Evolutionary conservation across 2,888 invertebrate species (phyloP).

Genomic region (Caenorhabditis sp.): DNA sequence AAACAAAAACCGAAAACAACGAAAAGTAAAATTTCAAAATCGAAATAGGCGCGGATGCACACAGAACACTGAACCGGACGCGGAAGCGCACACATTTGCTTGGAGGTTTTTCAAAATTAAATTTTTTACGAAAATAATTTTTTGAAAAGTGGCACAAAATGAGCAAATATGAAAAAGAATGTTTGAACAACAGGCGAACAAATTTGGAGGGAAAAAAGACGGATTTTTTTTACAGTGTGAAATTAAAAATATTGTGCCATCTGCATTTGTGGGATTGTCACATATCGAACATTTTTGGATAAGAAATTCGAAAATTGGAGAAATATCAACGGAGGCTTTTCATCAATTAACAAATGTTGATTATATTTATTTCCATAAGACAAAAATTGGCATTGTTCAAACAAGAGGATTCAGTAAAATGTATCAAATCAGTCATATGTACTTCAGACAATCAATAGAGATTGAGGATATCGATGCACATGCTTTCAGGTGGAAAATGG

Average conservation of each 20-base stretch:
- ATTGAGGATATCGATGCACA: constrained; percentile 25
- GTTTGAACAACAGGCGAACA: constrained; percentile 1
- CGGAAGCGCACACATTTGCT: background rate
- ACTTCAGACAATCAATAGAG: constrained; percentile 32
- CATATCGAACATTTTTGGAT: constrained; percentile 53
- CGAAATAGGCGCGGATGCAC: background rate
- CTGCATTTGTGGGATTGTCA: constrained; percentile 40
- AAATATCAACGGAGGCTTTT: constrained; percentile 57
- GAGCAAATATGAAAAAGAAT: background rate
- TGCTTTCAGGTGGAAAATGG: constrained; percentile 14
- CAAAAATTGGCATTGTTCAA: constrained; percentile 37
- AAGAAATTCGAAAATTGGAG: constrained; percentile 55
- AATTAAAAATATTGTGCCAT: constrained; percentile 5
- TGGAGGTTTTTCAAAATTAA: background rate
- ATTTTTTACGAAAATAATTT: background rate
- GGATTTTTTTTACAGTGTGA: constrained; percentile 1
- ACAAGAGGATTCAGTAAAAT: constrained; percentile 43
- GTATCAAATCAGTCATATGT: constrained; percentile 39
- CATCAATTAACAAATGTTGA: constrained; percentile 54
- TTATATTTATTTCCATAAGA: constrained; percentile 63
- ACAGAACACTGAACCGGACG: background rate
- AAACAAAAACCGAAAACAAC: background rate
- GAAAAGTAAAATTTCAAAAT: background rate
- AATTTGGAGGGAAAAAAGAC: background rate
- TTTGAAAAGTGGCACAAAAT: background rate